These are phyloP conservation scores for Hydraecia micacea DNA, from an alignment of 2,888 invertebrate species.

Conservation along the genomic window DNA sequence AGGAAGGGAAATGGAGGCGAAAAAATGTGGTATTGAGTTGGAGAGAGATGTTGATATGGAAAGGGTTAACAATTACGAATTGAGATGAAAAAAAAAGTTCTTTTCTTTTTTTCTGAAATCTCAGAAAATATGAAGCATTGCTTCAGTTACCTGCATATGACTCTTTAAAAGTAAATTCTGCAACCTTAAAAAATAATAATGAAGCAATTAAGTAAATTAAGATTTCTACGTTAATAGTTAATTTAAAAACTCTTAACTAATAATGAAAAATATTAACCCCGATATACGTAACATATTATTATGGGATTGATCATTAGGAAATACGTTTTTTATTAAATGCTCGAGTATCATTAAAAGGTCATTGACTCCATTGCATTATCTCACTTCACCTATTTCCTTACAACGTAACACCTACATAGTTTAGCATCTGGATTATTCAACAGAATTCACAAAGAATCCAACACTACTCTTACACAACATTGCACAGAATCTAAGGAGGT, in stretches of 20 bases:
- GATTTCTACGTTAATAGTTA: not conserved
- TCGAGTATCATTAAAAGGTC: constrained; percentile 34
- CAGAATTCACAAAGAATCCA: constrained; percentile 35
- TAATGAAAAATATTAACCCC: constrained; percentile 24
- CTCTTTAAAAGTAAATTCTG: not conserved
- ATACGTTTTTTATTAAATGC: constrained; percentile 26
- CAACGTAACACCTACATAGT: constrained; percentile 43
- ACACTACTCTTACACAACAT: constrained; percentile 23
- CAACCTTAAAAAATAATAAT: not conserved
- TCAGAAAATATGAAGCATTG: not conserved
- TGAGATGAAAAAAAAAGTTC: not conserved
- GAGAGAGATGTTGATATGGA: not conserved
- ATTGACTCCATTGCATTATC: constrained; percentile 32
- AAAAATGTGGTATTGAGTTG: constrained; percentile 11
- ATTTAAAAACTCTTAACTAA: not conserved
- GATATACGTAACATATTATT: not conserved
- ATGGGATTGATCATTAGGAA: constrained; percentile 23
- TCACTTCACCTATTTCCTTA: constrained; percentile 37
- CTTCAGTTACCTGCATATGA: too few relatives aligned
- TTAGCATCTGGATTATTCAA: constrained; percentile 51
- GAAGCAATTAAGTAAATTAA: constrained; percentile 22
- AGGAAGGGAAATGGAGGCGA: not conserved
- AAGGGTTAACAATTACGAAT: constrained; percentile 1
- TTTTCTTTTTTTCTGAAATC: not conserved
- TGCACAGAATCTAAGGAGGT: constrained; percentile 11